These are phyloP conservation scores for Drosophila kanekoi DNA, from an alignment of 2,888 invertebrate species.

Conservation along the genomic window DNA sequence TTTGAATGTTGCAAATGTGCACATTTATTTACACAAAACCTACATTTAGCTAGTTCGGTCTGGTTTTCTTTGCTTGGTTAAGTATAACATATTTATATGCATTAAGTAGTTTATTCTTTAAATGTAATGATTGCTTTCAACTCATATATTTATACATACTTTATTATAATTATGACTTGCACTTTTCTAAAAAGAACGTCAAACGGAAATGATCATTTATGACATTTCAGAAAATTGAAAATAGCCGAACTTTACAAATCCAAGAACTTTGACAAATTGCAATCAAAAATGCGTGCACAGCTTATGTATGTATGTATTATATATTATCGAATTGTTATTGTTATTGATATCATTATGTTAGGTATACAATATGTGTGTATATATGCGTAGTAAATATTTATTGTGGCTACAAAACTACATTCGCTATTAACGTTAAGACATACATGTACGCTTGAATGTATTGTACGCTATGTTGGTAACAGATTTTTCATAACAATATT, in stretches of 20 bases:
- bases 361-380: constrained; percentile 19
- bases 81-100: constrained; percentile 33
- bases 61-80: constrained; percentile 37
- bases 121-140: constrained; percentile 77
- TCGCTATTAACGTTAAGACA: constrained; percentile 54
- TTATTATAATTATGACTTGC: constrained; percentile 25
- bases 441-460: constrained; percentile 33
- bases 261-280: background rate
- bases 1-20: constrained; percentile 31
- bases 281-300: constrained; percentile 21
- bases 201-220: constrained; percentile 7
- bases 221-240: background rate
- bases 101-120: constrained; percentile 52
- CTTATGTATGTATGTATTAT: constrained; percentile 7
- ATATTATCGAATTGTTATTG: constrained; percentile 19
- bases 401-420: constrained; percentile 55
- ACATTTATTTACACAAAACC: constrained; percentile 41
- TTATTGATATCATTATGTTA: constrained; percentile 5
- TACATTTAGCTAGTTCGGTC: constrained; percentile 18
- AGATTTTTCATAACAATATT: constrained; percentile 43
- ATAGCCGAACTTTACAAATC: no score
- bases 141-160: constrained; percentile 61
- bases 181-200: constrained; percentile 21
- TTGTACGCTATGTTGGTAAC: constrained; percentile 32
- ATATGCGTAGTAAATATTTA: constrained; percentile 39